These are phyloP conservation scores for Labrus mixtus DNA, from an alignment of 2,113 vertebrate species.

Conservation along the genomic window DNA sequence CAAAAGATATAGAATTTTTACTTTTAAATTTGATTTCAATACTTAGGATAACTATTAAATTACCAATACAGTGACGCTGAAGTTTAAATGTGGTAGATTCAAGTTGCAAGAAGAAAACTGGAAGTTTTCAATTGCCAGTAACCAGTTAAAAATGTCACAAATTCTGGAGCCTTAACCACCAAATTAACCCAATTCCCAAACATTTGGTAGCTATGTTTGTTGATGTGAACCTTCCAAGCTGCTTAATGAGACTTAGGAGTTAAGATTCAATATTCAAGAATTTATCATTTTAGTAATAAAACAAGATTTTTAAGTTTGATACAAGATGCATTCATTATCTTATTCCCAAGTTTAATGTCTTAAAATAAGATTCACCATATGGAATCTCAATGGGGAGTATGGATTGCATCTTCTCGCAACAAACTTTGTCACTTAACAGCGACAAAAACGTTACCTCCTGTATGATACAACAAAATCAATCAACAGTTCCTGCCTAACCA, in stretches of 20 bases:
- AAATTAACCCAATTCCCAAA: no score
- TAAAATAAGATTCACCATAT: background rate
- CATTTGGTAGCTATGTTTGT: no score
- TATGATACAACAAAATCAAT: background rate
- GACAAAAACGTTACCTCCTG: background rate
- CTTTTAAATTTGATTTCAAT: background rate
- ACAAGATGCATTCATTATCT: background rate
- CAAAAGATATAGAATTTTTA: background rate
- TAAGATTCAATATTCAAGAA: no score
- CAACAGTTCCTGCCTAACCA: slow-evolving; percentile 10
- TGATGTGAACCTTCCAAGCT: no score
- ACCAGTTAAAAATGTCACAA: no score
- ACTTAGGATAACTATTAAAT: background rate
- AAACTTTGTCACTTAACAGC: background rate
- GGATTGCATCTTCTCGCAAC: slow-evolving; percentile 5
- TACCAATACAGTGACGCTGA: no score
- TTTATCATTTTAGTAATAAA: no score
- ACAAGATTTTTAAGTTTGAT: background rate
- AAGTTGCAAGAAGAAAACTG: no score
- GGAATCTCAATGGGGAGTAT: background rate
- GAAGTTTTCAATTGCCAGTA: no score
- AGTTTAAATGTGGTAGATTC: no score
- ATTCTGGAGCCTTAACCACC: no score
- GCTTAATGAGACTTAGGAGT: no score
- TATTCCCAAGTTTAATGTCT: background rate